Evolutionary conservation across 2,888 invertebrate genomes (phyloP).

Genomic region (Zelleria hepariella): DNA sequence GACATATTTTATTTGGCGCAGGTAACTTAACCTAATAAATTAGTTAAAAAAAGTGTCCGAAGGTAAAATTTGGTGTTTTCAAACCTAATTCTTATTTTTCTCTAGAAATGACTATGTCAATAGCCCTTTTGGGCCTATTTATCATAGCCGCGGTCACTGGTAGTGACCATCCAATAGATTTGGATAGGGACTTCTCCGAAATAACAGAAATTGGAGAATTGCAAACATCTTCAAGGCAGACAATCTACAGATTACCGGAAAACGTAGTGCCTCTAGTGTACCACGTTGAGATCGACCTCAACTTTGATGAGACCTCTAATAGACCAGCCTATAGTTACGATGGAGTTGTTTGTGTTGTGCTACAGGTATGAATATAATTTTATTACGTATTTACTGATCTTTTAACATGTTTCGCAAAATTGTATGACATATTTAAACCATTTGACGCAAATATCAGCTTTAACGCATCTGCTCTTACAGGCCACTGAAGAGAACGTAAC

Average conservation of each 20-base stretch:
- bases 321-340: conserved; percentile 46
- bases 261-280: conserved; percentile 51
- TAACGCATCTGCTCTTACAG: conserved; percentile 23
- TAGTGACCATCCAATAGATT: conserved; percentile 39
- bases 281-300: conserved; percentile 51
- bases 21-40: neutral
- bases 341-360: conserved; percentile 39
- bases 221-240: conserved; percentile 23
- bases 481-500: conserved; percentile 39
- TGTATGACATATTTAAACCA: no score
- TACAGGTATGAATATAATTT: conserved; percentile 34
- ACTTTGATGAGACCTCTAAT: conserved; percentile 42
- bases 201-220: conserved; percentile 6
- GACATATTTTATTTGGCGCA: neutral
- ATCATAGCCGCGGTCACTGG: conserved; percentile 16
- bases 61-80: neutral
- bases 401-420: no score
- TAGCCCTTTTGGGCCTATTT: neutral
- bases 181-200: conserved; percentile 36
- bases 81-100: neutral
- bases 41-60: neutral
- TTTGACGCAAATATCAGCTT: no score
- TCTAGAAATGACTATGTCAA: neutral
- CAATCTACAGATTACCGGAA: conserved; percentile 46
- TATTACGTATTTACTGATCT: neutral